These are phyloP conservation scores for Sebastes cheni DNA, from an alignment of 2,797 vertebrate genomes.

Conservation along the genomic window DNA sequence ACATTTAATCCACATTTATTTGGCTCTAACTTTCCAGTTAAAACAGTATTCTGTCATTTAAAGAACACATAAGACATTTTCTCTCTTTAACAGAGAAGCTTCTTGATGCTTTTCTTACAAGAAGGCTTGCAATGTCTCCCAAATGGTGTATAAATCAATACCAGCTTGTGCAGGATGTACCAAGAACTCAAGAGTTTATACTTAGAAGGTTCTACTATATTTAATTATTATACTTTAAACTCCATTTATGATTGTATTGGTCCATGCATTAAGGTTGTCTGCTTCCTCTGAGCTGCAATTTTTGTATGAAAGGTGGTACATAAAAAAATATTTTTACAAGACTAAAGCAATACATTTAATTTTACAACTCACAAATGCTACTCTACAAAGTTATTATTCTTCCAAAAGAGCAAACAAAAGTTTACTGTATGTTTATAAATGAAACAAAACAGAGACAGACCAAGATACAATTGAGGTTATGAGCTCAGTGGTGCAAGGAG, in stretches of 20 bases:
- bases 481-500: slow-evolving; percentile 22
- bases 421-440: neutral
- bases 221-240: neutral
- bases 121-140: neutral
- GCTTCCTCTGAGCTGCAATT: neutral
- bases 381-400: neutral
- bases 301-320: neutral
- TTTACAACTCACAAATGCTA: neutral
- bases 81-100: neutral
- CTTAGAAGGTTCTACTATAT: neutral
- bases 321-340: neutral
- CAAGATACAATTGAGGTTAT: slow-evolving; percentile 20
- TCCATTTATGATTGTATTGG: neutral
- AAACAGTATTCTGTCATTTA: neutral
- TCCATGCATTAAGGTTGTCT: neutral
- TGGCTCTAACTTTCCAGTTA: neutral
- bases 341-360: neutral
- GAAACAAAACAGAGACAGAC: neutral
- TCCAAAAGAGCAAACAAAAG: neutral
- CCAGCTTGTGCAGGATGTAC: neutral
- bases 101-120: neutral
- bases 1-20: neutral
- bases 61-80: no score
- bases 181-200: no score
- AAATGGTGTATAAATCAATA: neutral